A percentile compares a stretch with the other conserved stretches of the same genome.
Evolutionary conservation across 2,888 invertebrate species (phyloP).

Genomic region (Noctua pronuba): DNA sequence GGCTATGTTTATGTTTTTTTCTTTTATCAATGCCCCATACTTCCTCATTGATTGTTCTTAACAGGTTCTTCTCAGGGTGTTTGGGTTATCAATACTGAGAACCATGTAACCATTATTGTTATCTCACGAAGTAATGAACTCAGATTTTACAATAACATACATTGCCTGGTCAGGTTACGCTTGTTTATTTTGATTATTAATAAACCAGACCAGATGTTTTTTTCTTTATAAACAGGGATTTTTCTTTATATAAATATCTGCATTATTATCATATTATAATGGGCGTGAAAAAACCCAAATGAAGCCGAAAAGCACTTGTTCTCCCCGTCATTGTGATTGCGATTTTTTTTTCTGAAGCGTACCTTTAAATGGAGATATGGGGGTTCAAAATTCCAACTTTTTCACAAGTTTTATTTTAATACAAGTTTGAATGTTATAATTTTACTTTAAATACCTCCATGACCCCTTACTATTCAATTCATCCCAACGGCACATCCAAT

Average conservation of each 20-base stretch:
- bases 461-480: background rate
- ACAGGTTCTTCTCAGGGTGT: background rate
- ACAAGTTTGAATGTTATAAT: background rate
- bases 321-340: too few species aligned
- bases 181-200: conserved; percentile 1
- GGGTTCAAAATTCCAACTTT: background rate
- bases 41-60: conserved; percentile 32
- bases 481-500: too few species aligned
- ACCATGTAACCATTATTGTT: background rate
- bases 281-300: too few species aligned
- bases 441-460: background rate
- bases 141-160: conserved; percentile 1
- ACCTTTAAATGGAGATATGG: too few species aligned
- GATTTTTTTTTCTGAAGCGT: background rate
- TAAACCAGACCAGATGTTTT: too few species aligned
- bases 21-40: background rate
- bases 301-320: too few species aligned
- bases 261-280: too few species aligned
- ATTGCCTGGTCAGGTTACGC: background rate
- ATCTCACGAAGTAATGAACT: conserved; percentile 32
- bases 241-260: background rate
- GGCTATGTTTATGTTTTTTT: background rate
- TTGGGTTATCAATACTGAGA: background rate
- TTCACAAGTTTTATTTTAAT: background rate
- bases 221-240: too few species aligned